Percentiles rank a stretch among this genome's conserved stretches.
phyloP scores from a whole-genome alignment of 2,113 vertebrate species.

The Brachirus orientalis region DNA sequence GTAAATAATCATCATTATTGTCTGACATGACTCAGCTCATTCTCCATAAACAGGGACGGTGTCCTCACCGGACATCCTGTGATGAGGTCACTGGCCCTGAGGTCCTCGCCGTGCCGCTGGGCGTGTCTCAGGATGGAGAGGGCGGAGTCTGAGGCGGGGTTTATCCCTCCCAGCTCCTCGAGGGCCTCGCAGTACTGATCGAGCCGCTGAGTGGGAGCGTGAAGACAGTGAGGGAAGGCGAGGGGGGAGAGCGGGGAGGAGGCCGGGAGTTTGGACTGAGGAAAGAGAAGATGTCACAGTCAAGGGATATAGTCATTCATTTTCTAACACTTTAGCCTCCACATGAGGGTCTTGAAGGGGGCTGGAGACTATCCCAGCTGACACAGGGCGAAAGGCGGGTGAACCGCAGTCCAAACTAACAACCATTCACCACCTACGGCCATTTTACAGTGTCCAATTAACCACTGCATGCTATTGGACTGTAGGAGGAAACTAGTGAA shows the following conservation, averaged over 20 bases:
- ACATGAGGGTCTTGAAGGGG: too few species aligned
- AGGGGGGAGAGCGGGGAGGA: constrained; percentile 72
- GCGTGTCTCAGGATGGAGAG: constrained; percentile 85
- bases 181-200: constrained; percentile 86
- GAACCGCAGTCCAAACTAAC: too few species aligned
- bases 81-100: constrained; percentile 90
- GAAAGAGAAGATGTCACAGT: background rate
- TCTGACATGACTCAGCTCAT: too few species aligned
- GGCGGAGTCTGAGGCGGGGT: constrained; percentile 84
- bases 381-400: too few species aligned
- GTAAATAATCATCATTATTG: background rate
- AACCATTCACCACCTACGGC: too few species aligned
- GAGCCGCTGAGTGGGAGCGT: constrained; percentile 85
- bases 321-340: too few species aligned
- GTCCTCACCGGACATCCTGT: constrained; percentile 87
- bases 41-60: constrained; percentile 47
- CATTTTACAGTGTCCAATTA: too few species aligned
- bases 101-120: constrained; percentile 88
- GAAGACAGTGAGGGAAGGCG: constrained; percentile 82
- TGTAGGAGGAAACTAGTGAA: too few species aligned
- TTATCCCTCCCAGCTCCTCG: constrained; percentile 86
- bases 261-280: constrained; percentile 74
- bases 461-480: too few species aligned
- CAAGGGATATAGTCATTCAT: too few species aligned
- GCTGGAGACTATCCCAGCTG: too few species aligned